A percentile compares a stretch with the other conserved stretches of the same genome.
These are phyloP conservation scores for Helarctos malayanus DNA, from an alignment of 2,797 vertebrate genomes.

Conservation along the genomic window DNA sequence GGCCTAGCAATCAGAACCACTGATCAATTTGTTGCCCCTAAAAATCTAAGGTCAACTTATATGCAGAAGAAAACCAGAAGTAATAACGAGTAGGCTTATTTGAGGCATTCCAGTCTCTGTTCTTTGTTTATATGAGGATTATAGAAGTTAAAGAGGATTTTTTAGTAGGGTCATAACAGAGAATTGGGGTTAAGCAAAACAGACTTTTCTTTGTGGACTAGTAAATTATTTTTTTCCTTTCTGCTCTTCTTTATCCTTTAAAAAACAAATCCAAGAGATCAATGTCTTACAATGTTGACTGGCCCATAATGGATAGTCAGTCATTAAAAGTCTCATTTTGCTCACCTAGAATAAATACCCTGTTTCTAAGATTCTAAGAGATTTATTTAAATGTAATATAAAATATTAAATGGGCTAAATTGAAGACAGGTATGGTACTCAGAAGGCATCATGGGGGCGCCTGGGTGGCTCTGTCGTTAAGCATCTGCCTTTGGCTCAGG, in stretches of 20 bases:
- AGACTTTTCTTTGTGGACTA: conserved; percentile 21
- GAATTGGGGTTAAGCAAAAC: conserved; percentile 1
- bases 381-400: conserved; percentile 29
- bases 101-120: not conserved
- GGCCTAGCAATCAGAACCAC: not conserved
- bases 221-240: not conserved
- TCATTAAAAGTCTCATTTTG: conserved; percentile 31
- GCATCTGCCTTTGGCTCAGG: too few relatives aligned
- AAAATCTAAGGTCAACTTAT: not conserved
- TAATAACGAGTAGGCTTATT: not conserved
- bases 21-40: not conserved
- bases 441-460: not conserved
- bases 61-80: not conserved
- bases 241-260: conserved; percentile 27
- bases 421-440: not conserved
- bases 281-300: not conserved
- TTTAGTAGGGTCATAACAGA: not conserved
- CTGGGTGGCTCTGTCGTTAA: too few relatives aligned
- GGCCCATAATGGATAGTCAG: not conserved
- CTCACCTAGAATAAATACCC: conserved; percentile 1
- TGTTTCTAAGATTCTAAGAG: conserved; percentile 17
- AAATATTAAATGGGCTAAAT: conserved; percentile 38
- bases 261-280: conserved; percentile 11
- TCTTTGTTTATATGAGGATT: conserved; percentile 43
- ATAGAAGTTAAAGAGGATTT: not conserved